Evolutionary conservation across 1,140 invertebrate species (phyloP), one percentile per base, ranked within the genome.

Genomic region (Samia ricini): DNA sequence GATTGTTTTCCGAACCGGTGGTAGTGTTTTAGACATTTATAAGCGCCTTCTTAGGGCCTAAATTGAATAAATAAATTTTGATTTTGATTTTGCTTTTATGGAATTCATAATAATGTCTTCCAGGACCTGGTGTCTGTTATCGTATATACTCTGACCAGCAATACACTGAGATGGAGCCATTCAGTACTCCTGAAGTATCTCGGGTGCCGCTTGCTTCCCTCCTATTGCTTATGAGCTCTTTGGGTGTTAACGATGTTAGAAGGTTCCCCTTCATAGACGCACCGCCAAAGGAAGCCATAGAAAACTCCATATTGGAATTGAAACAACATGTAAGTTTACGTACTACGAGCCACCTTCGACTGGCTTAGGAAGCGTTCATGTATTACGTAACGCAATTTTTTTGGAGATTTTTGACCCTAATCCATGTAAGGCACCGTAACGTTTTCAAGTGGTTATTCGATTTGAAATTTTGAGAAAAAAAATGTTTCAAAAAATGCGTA

Each of bases 231-330:
- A 98, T 99, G 97, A 95, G 99, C 48, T 94, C 98, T 0, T 95
- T 99, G 92, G 98, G 98, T 0, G 91, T 99, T 23, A 96, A 94
- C 52, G 96, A 99, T 91, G 95, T 96, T 8, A 91, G 97, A 36
- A 94, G 95, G 76, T 99, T 99, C 92, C 98, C 98, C 2, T 99
- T 99, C 83, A 94, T 99, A 48, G 98, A 99, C 90, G 92, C 96
- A 22, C 99, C 99, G 15, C 92, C 94, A 15, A 79, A 92, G 21
- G 94, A 96, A 48, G 95, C 93, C 52, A 93, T 99, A 57, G 98
- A 99, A 85, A 95, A 96, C 80, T 95, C 98, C 0, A 91, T 99
- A 60, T 83, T 95, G 48, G 95, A 95, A 54, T 89, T 99, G 10
- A 98, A 98, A 91, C 96, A 98, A 83, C 95, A 98, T 83, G 96